Conservation (phyloP, 1,140 invertebrate genomes). For the Papilio helenus region DNA sequence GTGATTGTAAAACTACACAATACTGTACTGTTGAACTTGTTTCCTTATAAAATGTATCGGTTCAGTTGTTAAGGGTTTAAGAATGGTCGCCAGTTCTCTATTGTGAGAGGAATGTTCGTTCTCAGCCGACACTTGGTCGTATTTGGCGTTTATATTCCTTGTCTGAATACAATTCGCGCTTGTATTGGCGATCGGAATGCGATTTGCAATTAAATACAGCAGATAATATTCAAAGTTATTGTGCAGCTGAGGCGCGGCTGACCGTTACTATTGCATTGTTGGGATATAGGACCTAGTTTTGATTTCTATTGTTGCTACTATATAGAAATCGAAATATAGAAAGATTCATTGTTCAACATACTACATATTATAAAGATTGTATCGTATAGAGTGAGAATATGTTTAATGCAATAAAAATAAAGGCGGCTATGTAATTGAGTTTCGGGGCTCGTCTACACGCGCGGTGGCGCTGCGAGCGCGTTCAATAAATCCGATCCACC, state of each 20-base stretch:
- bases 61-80: background rate
- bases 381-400: background rate
- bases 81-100: background rate
- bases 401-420: conserved; percentile 16
- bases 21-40: background rate
- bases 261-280: background rate
- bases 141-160: conserved; percentile 10
- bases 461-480: conserved; percentile 50
- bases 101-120: background rate
- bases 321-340: background rate
- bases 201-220: conserved; percentile 13
- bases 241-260: conserved; percentile 10
- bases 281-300: background rate
- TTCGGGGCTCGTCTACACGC: conserved; percentile 39
- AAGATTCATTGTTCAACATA: too few species aligned
- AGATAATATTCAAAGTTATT: conserved; percentile 24
- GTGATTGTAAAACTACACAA: too few species aligned
- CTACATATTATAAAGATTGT: background rate
- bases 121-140: background rate
- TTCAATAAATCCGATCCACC: conserved; percentile 57
- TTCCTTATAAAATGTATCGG: background rate
- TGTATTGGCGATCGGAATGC: background rate
- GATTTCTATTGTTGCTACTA: background rate
- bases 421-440: background rate
- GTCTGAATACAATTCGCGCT: conserved; percentile 17